Evolutionary conservation across 1,140 invertebrate species (phyloP), one percentile per base, ranked within the genome.

Genomic region (Hyphantria cunea): DNA sequence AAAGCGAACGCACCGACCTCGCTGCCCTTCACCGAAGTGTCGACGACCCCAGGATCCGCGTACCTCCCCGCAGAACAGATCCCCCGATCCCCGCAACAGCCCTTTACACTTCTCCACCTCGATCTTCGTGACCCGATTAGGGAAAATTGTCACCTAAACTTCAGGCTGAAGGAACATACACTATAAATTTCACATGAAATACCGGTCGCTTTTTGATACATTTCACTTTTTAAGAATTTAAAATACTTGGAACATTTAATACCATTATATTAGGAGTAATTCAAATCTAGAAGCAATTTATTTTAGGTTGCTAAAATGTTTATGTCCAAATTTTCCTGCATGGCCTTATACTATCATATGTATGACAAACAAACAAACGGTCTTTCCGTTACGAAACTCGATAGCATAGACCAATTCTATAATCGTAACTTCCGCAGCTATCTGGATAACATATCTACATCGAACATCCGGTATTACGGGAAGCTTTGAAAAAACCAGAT

Each of bases 1-100:
- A 88, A 88, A 88, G 83, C 83, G 82, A 88, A 88, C 83, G 85
- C 80, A 74, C 71, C 81, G 82, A 86, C 83, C 85, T 81, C 82
- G 77, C 80, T 88, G 86, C 82, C 84, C 84, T 86, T 87, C 86
- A 87, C 82, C 78, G 76, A 66, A 70, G 80, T 80, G 84, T 89
- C 86, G 82, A 79, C 84, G 86, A 89, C 83, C 84, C 78, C 79
- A 74, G 70, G 55, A 72, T 63, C 73, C 68, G 52, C 69, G 52
- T 64, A 52, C 61, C 66, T 34, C 66, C 59, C 61, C 55, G 34
- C 67, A 42, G 66, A 33, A 68, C 66, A 50, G 69, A 39, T 68
- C 32, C 47, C 41, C n/a, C 41, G 12, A n/a, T 58, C 71, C 71
- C 64, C 64, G 37, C 37, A 51, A 50, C 69, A 80, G 66, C 73